Evolutionary conservation across 2,797 vertebrate genomes (phyloP).

Genomic region (Clarias platycephalus): DNA sequence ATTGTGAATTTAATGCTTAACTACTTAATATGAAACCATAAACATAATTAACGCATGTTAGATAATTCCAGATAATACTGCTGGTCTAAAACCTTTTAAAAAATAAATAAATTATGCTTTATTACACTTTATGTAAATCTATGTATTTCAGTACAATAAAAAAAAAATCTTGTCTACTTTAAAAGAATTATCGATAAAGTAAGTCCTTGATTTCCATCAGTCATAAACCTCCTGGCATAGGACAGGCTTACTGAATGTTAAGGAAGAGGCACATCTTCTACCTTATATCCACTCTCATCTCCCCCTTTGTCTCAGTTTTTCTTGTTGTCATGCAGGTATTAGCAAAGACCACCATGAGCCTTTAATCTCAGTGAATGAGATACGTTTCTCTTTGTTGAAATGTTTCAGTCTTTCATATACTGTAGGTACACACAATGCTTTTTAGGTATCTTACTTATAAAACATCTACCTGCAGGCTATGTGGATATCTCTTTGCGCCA

Average conservation of each 20-base stretch:
- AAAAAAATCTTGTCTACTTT: too few relatives aligned
- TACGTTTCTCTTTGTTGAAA: conserved; percentile 39
- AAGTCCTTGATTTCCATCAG: not conserved
- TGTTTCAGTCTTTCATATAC: not conserved
- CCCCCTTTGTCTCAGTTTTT: conserved; percentile 15
- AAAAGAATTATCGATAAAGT: too few relatives aligned
- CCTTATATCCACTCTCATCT: conserved; percentile 11
- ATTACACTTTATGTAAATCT: too few relatives aligned
- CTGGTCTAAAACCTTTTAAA: too few relatives aligned
- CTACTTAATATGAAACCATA: too few relatives aligned
- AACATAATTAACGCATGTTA: too few relatives aligned
- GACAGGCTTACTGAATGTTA: not conserved
- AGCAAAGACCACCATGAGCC: conserved; percentile 27
- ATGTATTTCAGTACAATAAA: too few relatives aligned
- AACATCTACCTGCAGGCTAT: conserved; percentile 39
- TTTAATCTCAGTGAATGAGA: conserved; percentile 45
- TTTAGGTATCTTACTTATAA: conserved; percentile 32
- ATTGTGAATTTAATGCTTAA: too few relatives aligned
- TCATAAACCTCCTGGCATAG: conserved; percentile 35
- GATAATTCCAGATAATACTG: too few relatives aligned
- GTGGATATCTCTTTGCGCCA: conserved; percentile 33
- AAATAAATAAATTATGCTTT: too few relatives aligned
- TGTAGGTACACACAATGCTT: conserved; percentile 38
- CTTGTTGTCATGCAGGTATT: conserved; percentile 39
- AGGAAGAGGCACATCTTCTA: conserved; percentile 18